Conservation (phyloP, 1,140 invertebrate species). For the Riptortus pedestris region DNA sequence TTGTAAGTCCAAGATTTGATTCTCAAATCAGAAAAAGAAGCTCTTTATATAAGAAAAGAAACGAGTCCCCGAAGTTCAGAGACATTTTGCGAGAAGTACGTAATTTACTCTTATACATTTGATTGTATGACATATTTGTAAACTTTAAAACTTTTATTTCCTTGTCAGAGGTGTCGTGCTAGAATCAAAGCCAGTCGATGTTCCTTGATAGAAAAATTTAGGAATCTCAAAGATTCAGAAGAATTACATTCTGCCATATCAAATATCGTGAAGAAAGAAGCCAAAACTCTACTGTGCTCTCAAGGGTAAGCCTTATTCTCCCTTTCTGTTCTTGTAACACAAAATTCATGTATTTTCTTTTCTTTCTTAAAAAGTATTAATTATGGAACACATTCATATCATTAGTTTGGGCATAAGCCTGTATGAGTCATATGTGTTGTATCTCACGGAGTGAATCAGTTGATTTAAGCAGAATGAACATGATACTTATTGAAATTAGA, state of each 20-base stretch:
- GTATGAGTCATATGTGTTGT: no score
- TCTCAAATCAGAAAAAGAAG: conserved; percentile 35
- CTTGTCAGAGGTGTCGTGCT: conserved; percentile 36
- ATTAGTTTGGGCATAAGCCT: no score
- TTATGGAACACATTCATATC: no score
- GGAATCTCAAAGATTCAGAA: conserved; percentile 28
- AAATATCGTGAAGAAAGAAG: conserved; percentile 11
- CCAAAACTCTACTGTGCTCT: neutral
- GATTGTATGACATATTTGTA: neutral
- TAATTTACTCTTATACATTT: neutral
- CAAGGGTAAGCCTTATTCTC: no score
- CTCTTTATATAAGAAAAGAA: conserved; percentile 35
- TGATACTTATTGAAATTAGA: no score
- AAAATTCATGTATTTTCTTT: no score
- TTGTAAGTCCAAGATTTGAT: conserved; percentile 32
- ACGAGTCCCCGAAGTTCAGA: conserved; percentile 38
- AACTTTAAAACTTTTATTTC: neutral
- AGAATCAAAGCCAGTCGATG: conserved; percentile 37
- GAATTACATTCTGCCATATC: conserved; percentile 8
- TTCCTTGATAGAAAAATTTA: conserved; percentile 34
- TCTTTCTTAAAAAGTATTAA: no score
- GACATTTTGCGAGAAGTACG: conserved; percentile 39
- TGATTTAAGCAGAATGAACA: no score
- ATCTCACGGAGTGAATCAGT: no score
- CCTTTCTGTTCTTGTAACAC: no score